These are phyloP conservation scores for Zele albiditarsus DNA, from an alignment of 2,888 invertebrate species.

Conservation along the genomic window DNA sequence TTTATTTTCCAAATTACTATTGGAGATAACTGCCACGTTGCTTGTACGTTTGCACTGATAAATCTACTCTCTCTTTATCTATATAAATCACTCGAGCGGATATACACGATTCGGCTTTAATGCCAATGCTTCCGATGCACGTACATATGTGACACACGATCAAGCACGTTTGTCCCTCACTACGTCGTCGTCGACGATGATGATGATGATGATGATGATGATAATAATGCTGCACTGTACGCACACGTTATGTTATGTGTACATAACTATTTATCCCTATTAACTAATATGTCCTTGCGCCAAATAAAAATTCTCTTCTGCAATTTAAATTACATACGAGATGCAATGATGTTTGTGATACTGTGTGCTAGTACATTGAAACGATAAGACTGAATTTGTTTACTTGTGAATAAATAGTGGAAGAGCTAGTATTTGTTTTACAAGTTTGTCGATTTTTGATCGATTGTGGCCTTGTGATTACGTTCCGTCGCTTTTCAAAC, in stretches of 20 bases:
- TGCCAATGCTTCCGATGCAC: slow-evolving; percentile 59
- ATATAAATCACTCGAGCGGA: slow-evolving; percentile 67
- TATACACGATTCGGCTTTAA: slow-evolving; percentile 65
- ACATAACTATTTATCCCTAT: slow-evolving; percentile 31
- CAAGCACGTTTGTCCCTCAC: slow-evolving; percentile 30
- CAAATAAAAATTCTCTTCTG: neutral
- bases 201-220: slow-evolving; percentile 36
- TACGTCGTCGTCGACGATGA: too few species aligned
- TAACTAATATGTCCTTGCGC: neutral
- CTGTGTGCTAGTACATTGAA: neutral
- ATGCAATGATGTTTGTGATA: neutral
- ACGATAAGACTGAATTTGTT: neutral
- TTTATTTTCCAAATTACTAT: neutral
- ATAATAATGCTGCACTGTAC: slow-evolving; percentile 44
- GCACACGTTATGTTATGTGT: slow-evolving; percentile 36
- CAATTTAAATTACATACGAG: neutral
- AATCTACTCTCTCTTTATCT: slow-evolving; percentile 35
- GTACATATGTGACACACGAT: slow-evolving; percentile 39
- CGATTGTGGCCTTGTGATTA: slow-evolving; percentile 15
- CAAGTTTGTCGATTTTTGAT: neutral
- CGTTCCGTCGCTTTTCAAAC: neutral
- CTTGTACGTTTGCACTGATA: neutral
- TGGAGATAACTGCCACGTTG: neutral
- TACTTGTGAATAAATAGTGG: too few species aligned
- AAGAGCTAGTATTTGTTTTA: neutral